phyloP scores from a whole-genome alignment of 2,888 invertebrate species.

The Leucozona laternaria region DNA sequence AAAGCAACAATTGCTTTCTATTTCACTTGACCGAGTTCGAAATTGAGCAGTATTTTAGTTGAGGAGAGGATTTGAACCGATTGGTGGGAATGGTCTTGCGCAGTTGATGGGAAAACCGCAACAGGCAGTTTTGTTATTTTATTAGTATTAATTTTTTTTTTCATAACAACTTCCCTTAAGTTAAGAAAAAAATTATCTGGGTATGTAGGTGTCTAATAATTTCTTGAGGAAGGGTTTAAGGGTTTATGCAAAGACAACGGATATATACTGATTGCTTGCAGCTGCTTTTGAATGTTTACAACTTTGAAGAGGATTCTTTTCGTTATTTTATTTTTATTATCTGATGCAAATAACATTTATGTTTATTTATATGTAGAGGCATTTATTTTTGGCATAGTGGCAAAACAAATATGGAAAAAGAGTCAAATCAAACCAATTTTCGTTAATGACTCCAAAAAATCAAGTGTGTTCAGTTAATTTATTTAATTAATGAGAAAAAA shows the following conservation, averaged over 20 bases:
- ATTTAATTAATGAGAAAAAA: too few relatives aligned
- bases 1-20: slow-evolving; percentile 74
- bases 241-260: not conserved
- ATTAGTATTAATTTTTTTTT: slow-evolving; percentile 4
- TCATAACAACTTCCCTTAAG: not conserved
- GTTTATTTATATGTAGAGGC: too few relatives aligned
- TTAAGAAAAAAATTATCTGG: not conserved
- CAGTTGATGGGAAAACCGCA: slow-evolving; percentile 34
- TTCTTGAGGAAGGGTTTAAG: not conserved
- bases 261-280: too few relatives aligned
- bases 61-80: slow-evolving; percentile 47
- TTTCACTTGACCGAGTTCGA: slow-evolving; percentile 67
- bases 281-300: too few relatives aligned
- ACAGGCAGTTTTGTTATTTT: slow-evolving; percentile 60
- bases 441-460: too few relatives aligned
- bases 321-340: too few relatives aligned
- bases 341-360: too few relatives aligned
- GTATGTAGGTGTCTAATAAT: not conserved
- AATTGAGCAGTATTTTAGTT: slow-evolving; percentile 6
- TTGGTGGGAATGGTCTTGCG: slow-evolving; percentile 63
- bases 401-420: too few relatives aligned
- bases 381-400: too few relatives aligned
- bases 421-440: too few relatives aligned
- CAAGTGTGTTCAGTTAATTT: too few relatives aligned
- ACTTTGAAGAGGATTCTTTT: too few relatives aligned